Evolutionary conservation across 2,113 vertebrate species (phyloP).

Genomic region (Numenius arquata): DNA sequence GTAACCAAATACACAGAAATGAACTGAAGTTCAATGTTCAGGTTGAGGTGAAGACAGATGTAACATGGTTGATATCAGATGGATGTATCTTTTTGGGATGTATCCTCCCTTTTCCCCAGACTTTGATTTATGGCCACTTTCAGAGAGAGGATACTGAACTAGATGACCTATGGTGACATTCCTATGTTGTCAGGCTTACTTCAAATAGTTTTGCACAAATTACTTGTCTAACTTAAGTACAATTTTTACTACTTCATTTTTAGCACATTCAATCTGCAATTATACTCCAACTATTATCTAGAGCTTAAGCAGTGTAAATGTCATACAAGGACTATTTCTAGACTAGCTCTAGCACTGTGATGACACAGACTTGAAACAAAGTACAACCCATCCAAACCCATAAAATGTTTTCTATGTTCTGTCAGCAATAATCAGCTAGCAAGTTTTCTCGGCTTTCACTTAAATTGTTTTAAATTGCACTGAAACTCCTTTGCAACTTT

Average conservation of each 20-base stretch:
- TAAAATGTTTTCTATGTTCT: neutral
- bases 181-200: neutral
- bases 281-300: neutral
- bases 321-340: neutral
- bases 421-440: neutral
- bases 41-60: neutral
- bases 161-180: accelerated
- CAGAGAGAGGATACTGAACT: neutral
- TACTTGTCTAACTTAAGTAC: neutral
- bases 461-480: neutral
- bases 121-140: neutral
- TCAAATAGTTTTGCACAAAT: neutral
- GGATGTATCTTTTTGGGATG: neutral
- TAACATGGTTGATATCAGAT: neutral
- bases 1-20: neutral
- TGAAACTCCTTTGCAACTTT: neutral
- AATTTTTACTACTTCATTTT: neutral
- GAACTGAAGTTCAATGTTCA: neutral
- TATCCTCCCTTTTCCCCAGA: neutral
- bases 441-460: neutral
- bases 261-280: neutral
- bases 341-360: neutral
- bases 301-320: neutral
- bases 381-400: neutral
- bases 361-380: neutral